Conservation (phyloP, 1,140 invertebrate genomes). For the Euwallacea fornicatus region DNA sequence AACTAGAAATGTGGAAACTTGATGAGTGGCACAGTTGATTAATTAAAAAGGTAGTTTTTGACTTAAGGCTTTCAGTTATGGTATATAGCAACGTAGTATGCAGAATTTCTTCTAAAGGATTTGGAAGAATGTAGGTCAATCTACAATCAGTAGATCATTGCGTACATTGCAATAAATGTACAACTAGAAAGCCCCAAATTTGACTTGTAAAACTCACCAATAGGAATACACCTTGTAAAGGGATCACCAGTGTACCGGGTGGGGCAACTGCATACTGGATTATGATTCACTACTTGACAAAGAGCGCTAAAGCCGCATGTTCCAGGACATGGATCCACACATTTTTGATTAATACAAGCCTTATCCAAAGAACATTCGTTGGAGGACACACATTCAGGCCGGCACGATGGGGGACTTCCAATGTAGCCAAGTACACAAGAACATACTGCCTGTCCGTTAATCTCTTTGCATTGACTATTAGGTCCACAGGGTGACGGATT, state of each 20-base stretch:
- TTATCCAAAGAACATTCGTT: conserved; percentile 60
- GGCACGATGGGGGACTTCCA: conserved; percentile 64
- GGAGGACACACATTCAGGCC: conserved; percentile 63
- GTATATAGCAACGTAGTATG: no score
- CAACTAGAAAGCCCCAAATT: not conserved
- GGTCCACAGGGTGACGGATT: conserved; percentile 63
- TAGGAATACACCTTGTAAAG: conserved; percentile 60
- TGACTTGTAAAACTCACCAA: conserved; percentile 48
- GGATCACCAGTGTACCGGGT: conserved; percentile 64
- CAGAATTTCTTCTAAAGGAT: no score
- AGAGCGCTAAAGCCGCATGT: conserved; percentile 65
- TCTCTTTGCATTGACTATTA: conserved; percentile 64
- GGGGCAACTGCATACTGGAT: conserved; percentile 67
- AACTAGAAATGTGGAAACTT: conserved; percentile 11
- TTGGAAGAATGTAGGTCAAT: no score
- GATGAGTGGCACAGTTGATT: no score
- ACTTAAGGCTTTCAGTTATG: no score
- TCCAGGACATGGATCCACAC: conserved; percentile 64
- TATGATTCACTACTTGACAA: conserved; percentile 66
- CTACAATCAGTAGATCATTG: no score
- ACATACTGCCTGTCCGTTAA: conserved; percentile 63
- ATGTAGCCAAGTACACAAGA: conserved; percentile 63
- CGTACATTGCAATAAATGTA: no score
- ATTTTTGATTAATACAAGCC: conserved; percentile 65
- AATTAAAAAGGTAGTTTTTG: no score